Evolutionary conservation across 2,888 invertebrate species (phyloP), one percentile per base, ranked within the genome.

Genomic region (Anthophora plumipes): DNA sequence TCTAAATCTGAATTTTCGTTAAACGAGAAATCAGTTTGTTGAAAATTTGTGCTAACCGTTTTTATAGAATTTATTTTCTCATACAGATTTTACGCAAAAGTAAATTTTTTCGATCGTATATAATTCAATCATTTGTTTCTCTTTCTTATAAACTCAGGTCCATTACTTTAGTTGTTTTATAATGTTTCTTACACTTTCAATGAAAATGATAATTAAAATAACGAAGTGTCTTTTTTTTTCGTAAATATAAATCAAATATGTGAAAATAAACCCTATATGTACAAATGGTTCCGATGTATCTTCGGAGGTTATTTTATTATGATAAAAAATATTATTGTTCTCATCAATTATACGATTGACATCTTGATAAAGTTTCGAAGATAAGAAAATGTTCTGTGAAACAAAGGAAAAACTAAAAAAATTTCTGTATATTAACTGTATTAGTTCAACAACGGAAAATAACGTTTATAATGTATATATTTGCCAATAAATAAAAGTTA

Each of bases 251-350:
- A 75, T 82, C 63, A 31, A 78, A 76, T 31, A 85, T 71, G 63
- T 79, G 84, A 86, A 86, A 82, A 77, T 85, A 84, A 86, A 83
- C 67, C 83, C 81, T 77, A 81, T 71, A 82, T 55, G 46, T 52
- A 46, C 22, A 64, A 67, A 60, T 52, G 41, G 39, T 61, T 76
- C 60, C 46, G 80, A 87, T 84, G 84, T 87, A 87, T 78, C 85
- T 84, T 74, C 76, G 48, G 69, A 85, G 83, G 41, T 86, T 73
- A n/a, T 74, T 54, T 11, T 14, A 37, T 25, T 31, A 11, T 63
- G 22, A 7, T 11, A 41, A 37, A 48, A 67, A 63, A 64, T 59
- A 46, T 37, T 43, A 31, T 39, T 66, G 22, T 46, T 52, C 12
- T 31, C 20, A 59, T 43, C 11, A 46, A 25, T 43, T 43, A 6